Base-by-base conservation (phyloP, 1,140 invertebrate species). In the Anoplophora glabripennis region DNA sequence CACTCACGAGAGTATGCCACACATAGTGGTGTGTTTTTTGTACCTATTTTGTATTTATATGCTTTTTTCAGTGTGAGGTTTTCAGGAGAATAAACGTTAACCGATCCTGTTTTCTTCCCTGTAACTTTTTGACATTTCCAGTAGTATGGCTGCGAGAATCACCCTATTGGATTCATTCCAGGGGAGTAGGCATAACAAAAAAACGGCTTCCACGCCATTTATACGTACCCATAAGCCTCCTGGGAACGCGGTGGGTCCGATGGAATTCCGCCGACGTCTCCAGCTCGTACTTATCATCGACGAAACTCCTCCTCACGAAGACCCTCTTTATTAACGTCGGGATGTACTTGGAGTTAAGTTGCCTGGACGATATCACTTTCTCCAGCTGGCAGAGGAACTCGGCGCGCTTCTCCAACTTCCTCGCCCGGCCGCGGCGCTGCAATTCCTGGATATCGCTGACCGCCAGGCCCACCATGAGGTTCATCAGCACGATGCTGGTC, bases 401-500 rank as follows among this genome's bases (percentile, higher is more conserved):
- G 1, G 65, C 63, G 55, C 67, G 66, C 46, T 71, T 71, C 40
- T 68, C 65, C 37, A 71, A 53, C 52, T 66, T 59, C 40, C 62
- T 67, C 10, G 61, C 69, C 28, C 63, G 61, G 28, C 69, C 60
- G 38, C 61, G 57, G 12, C 51, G 37, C 33, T 67, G 61, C 12
- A 71, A 52, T 38, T 62, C 57, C 21, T 71, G 69, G 17, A 85
- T 83, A 63, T 86, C 84, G 61, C 81, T 85, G 10, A 85, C 84
- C 34, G 84, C 83, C 34, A 86, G 76, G 63, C 83, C 84, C 7
- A 85, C 80, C 73, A 85, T 78, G 36, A 85, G 67, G 65, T 85
- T 84, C 80, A 84, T 84, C 11, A 86, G 70, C 3, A 85, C 83
- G 41, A 86, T 83, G 37, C 82, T 81, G n/a, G 80, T 81, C n/a